Percentiles rank a stretch among this genome's conserved stretches.
Evolutionary conservation across 2,888 invertebrate species (phyloP).

Genomic region (Petrolisthes cinctipes): DNA sequence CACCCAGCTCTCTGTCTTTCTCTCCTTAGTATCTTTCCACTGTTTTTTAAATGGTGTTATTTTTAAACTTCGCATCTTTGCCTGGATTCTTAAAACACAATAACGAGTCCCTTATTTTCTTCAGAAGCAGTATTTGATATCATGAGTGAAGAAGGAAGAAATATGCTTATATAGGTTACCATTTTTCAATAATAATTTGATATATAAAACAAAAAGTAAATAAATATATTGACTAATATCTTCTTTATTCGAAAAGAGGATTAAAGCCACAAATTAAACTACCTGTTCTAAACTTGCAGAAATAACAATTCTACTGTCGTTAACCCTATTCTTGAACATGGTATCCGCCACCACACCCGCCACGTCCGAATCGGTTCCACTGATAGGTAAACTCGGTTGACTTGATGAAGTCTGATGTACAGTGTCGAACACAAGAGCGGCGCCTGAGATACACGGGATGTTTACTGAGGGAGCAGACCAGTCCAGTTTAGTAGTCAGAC

Average conservation of each 20-base stretch:
- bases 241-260: slow-evolving; percentile 47
- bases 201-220: slow-evolving; percentile 53
- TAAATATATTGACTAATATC: slow-evolving; percentile 34
- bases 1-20: background rate
- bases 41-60: slow-evolving; percentile 32
- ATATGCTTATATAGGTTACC: slow-evolving; percentile 35
- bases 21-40: slow-evolving; percentile 4
- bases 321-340: slow-evolving; percentile 77
- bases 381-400: slow-evolving; percentile 72
- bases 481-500: background rate
- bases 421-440: slow-evolving; percentile 50
- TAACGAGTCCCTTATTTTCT: slow-evolving; percentile 25
- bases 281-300: slow-evolving; percentile 69
- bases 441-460: slow-evolving; percentile 56
- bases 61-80: slow-evolving; percentile 44
- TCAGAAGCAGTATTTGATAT: slow-evolving; percentile 16
- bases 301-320: slow-evolving; percentile 75
- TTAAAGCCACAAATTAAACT: slow-evolving; percentile 54
- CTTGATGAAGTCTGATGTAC: slow-evolving; percentile 42
- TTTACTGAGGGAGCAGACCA: slow-evolving; percentile 49
- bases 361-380: slow-evolving; percentile 76
- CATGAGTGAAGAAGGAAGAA: slow-evolving; percentile 31
- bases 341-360: slow-evolving; percentile 77
- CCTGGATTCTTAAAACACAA: slow-evolving; percentile 33
- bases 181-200: slow-evolving; percentile 46